These are phyloP conservation scores for Caradrina clavipalpis DNA, from an alignment of 2,888 invertebrate species.

Conservation along the genomic window DNA sequence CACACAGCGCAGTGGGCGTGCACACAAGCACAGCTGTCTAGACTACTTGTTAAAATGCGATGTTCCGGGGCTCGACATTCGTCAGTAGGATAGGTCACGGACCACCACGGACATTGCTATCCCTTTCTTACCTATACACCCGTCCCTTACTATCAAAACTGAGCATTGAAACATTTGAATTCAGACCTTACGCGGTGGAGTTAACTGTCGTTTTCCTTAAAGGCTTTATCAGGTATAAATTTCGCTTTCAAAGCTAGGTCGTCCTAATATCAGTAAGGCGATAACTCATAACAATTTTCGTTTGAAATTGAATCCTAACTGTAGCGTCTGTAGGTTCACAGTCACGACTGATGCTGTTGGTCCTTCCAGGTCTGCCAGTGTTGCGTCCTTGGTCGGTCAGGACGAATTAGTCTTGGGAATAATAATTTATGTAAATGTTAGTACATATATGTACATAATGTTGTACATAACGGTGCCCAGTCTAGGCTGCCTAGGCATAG, in stretches of 20 bases:
- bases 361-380: conserved; percentile 82
- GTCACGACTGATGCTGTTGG: conserved; percentile 63
- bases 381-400: conserved; percentile 87
- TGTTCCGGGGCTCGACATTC: conserved; percentile 90
- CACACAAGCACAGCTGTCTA: conserved; percentile 82
- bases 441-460: conserved; percentile 73
- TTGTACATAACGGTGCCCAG: conserved; percentile 66
- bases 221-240: conserved; percentile 82
- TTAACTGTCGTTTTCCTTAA: conserved; percentile 54
- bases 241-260: conserved; percentile 87
- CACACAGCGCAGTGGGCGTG: conserved; percentile 66
- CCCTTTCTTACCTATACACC: conserved; percentile 73
- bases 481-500: conserved; percentile 61
- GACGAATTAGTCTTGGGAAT: conserved; percentile 89
- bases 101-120: conserved; percentile 80
- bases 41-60: conserved; percentile 88
- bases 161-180: conserved; percentile 60
- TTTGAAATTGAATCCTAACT: conserved; percentile 56
- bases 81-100: conserved; percentile 91
- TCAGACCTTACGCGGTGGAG: conserved; percentile 64
- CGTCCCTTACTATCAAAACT: conserved; percentile 71
- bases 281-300: conserved; percentile 62
- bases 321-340: conserved; percentile 42
- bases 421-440: conserved; percentile 90
- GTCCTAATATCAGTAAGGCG: conserved; percentile 66